Percentiles rank a stretch among this genome's conserved stretches.
These are phyloP conservation scores for Denticeps clupeoides DNA, from an alignment of 2,797 vertebrate species.

Conservation along the genomic window DNA sequence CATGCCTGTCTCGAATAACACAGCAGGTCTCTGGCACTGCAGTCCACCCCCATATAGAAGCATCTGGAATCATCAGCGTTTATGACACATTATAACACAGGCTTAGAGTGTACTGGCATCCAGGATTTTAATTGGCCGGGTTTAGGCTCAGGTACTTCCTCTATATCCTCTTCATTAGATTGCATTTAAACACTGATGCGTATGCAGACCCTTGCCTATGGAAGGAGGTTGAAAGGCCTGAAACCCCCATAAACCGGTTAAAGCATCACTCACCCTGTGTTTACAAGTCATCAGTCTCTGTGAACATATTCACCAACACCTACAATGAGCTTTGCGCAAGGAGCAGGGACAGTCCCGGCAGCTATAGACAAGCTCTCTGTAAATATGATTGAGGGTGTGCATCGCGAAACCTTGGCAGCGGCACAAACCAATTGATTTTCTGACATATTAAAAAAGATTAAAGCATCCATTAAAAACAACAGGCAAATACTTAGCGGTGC, in stretches of 20 bases:
- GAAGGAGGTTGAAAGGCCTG: too few species aligned
- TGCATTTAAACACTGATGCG: too few species aligned
- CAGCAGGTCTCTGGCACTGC: neutral
- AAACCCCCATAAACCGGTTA: constrained; percentile 4
- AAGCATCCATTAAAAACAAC: constrained; percentile 65
- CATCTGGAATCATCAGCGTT: too few species aligned
- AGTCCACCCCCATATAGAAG: too few species aligned
- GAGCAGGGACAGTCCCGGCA: constrained; percentile 39
- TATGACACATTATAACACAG: too few species aligned
- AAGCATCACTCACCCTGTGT: constrained; percentile 12
- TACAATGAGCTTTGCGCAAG: constrained; percentile 35
- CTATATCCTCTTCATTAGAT: too few species aligned
- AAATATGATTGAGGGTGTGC: constrained; percentile 60
- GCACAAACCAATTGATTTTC: constrained; percentile 65
- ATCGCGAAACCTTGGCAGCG: constrained; percentile 59
- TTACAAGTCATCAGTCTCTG: constrained; percentile 27
- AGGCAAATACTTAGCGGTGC: constrained; percentile 63
- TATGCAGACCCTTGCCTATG: too few species aligned
- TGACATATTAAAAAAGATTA: constrained; percentile 72
- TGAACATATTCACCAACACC: constrained; percentile 21
- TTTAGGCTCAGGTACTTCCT: too few species aligned
- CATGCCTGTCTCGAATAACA: neutral
- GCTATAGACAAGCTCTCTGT: constrained; percentile 21
- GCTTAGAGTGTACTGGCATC: too few species aligned
- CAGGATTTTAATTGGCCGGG: too few species aligned